Evolutionary conservation across 2,113 vertebrate species (phyloP).

Genomic region (Vanacampus margaritifer): DNA sequence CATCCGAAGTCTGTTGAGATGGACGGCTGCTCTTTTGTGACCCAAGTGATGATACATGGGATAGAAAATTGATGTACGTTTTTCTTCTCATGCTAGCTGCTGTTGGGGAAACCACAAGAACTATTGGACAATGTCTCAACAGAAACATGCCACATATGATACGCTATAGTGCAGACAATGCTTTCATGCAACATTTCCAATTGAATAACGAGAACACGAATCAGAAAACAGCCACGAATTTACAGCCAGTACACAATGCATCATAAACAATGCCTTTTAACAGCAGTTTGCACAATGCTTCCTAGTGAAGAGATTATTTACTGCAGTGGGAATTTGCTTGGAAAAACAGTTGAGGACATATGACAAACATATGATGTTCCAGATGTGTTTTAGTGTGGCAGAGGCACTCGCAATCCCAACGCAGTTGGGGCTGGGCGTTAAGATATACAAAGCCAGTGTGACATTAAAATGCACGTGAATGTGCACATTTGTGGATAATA

Average conservation of each 20-base stretch:
- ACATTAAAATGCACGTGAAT: slow-evolving; percentile 32
- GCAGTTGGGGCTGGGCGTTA: slow-evolving; percentile 12
- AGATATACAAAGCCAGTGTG: background rate
- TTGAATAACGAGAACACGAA: background rate
- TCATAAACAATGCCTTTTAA: slow-evolving; percentile 55
- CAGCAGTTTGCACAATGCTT: slow-evolving; percentile 33
- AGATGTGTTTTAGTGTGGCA: slow-evolving; percentile 49
- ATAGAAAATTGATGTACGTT: too few species aligned
- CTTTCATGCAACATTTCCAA: background rate
- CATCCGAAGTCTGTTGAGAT: too few species aligned
- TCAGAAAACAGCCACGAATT: slow-evolving; percentile 18
- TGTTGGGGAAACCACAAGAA: background rate
- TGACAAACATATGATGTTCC: slow-evolving; percentile 38
- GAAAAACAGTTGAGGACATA: slow-evolving; percentile 46
- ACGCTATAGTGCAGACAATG: background rate
- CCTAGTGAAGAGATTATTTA: slow-evolving; percentile 29
- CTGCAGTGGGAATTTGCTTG: slow-evolving; percentile 37
- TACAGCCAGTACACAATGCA: slow-evolving; percentile 27
- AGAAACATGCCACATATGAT: background rate
- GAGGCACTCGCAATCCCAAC: slow-evolving; percentile 21
- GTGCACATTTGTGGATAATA: slow-evolving; percentile 67
- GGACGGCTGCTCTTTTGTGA: too few species aligned
- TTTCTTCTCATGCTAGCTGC: too few species aligned
- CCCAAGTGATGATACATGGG: too few species aligned
- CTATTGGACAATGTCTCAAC: background rate